Conservation (phyloP, 2,888 invertebrate species). For the Drosophila mercatorum region DNA sequence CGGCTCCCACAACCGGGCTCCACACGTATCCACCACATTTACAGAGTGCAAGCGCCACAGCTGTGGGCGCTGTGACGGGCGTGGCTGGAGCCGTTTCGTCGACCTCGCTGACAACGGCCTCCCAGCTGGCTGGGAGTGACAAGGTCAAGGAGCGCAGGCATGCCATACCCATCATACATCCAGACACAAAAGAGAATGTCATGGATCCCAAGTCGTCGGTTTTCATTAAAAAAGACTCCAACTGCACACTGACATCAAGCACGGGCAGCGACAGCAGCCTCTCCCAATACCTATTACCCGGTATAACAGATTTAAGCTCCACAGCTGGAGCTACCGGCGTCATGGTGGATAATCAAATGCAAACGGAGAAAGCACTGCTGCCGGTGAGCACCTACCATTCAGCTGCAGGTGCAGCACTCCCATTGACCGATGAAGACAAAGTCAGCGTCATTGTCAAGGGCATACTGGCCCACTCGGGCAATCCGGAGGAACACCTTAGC, state of each 20-base stretch:
- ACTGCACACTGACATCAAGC: slow-evolving; percentile 53
- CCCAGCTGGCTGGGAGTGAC: slow-evolving; percentile 30
- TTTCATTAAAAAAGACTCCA: slow-evolving; percentile 62
- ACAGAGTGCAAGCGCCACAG: slow-evolving; percentile 44
- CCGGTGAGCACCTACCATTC: not conserved
- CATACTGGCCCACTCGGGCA: slow-evolving; percentile 61
- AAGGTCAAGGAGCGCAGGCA: slow-evolving; percentile 72
- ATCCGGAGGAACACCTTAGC: slow-evolving; percentile 64
- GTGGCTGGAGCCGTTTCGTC: slow-evolving; percentile 37
- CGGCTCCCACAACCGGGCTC: slow-evolving; percentile 44
- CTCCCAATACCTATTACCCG: slow-evolving; percentile 41
- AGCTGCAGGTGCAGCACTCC: not conserved
- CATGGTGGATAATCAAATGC: slow-evolving; percentile 73
- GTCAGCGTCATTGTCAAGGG: slow-evolving; percentile 71
- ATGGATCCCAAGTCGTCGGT: slow-evolving; percentile 71
- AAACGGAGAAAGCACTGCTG: slow-evolving; percentile 55
- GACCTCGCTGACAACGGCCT: slow-evolving; percentile 25
- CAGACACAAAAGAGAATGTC: slow-evolving; percentile 80
- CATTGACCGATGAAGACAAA: slow-evolving; percentile 62
- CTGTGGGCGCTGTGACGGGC: slow-evolving; percentile 30
- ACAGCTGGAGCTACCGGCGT: slow-evolving; percentile 25
- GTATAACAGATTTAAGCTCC: slow-evolving; percentile 25
- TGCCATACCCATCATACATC: slow-evolving; percentile 83
- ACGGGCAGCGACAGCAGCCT: slow-evolving; percentile 53
- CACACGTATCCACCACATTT: slow-evolving; percentile 54